phyloP scores from a whole-genome alignment of 2,888 invertebrate genomes.

The Apantesis nais region DNA sequence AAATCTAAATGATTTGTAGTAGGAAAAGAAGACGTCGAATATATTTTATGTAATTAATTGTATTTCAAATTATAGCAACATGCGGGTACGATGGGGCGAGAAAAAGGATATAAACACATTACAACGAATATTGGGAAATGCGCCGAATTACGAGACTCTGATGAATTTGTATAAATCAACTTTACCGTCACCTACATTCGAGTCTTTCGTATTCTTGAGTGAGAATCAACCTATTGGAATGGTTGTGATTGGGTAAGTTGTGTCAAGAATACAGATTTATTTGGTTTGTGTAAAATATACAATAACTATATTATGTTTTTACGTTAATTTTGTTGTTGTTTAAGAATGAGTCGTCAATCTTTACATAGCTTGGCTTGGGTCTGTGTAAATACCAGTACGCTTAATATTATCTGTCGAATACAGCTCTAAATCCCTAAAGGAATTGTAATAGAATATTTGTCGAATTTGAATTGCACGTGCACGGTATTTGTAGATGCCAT shows the following conservation, averaged over 20 bases:
- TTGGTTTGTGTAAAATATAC: neutral
- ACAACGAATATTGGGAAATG: constrained; percentile 60
- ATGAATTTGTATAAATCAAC: constrained; percentile 62
- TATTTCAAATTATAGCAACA: constrained; percentile 49
- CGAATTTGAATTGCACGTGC: neutral
- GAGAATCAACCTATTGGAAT: constrained; percentile 79
- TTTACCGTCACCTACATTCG: constrained; percentile 52
- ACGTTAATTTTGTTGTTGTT: too few species aligned
- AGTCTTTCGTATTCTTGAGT: constrained; percentile 65
- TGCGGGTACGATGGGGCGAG: constrained; percentile 69
- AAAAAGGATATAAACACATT: constrained; percentile 57
- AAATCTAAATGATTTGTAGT: too few species aligned
- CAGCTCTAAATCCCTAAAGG: too few species aligned
- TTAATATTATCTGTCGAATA: neutral
- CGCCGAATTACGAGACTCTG: constrained; percentile 55
- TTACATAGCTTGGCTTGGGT: neutral
- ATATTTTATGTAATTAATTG: neutral
- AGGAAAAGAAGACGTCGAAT: too few species aligned
- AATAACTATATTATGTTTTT: too few species aligned
- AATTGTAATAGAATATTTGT: neutral
- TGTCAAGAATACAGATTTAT: neutral
- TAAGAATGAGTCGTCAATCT: neutral
- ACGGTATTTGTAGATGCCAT: neutral
- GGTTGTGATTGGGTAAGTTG: constrained; percentile 74
- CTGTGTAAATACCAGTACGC: neutral